Evolutionary conservation across 2,888 invertebrate genomes (phyloP), one percentile per base, ranked within the genome.

Genomic region (Anaspis maculata): DNA sequence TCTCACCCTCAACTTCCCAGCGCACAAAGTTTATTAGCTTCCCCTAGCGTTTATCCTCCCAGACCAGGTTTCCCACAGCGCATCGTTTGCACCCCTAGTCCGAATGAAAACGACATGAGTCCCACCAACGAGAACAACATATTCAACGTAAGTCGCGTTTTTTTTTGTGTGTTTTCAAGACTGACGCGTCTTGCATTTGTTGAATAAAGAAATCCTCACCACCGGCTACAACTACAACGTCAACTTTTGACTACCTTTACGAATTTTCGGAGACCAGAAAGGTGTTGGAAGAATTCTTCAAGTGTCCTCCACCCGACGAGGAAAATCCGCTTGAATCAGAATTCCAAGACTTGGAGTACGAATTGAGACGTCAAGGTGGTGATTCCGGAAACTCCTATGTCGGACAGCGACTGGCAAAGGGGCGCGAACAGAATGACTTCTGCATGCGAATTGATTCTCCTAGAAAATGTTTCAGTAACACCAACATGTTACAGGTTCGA

Each of bases 221-320:
- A 14, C 52, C 38, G 12, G 34, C 37, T 13, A 22, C 37, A 12
- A 22, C 28, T 26, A 56, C 53, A 12, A 71, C 73, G 37, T 71
- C 83, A 31, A 84, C 87, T 19, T 88, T 87, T 61, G 88, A 90
- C 69, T 89, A 89, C 67, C 66, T 89, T 42, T 90, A 90, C 64
- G 91, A 91, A 66, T 90, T 90, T 67, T 90, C 90, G 0, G 90
- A 91, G 67, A 91, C 91, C 13, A 73, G 89, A 46, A 90, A 90
- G 69, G 90, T 91, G 27, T 69, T 91, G 25, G 90, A 91, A 59
- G 90, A 91, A 67, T 91, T 91, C 69, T 91, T 90, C 70, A 81
- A 85, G 62, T 84, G 85, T 59, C 83, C 83, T 28, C 77, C 79
- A 34, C 71, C 71, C 13, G 72, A 74, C 45, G 72, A 76, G 55